Conservation (phyloP, 2,888 invertebrate species). For the Limnephilus rhombicus region DNA sequence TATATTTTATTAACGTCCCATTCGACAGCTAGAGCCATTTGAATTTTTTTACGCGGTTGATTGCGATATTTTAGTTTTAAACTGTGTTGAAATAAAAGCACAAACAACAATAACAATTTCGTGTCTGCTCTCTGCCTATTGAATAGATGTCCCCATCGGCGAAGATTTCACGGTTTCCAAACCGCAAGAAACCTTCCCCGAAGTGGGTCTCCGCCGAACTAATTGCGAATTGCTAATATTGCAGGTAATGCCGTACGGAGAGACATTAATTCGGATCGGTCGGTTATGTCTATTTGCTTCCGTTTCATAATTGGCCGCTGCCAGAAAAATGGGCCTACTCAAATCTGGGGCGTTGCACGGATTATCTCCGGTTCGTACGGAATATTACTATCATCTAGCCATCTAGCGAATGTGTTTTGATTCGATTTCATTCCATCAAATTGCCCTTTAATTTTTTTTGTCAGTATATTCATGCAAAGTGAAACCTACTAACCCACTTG, state of each 20-base stretch:
- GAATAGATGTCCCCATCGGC: not conserved
- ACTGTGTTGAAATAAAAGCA: not conserved
- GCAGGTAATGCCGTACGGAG: not conserved
- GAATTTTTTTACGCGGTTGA: too few species aligned
- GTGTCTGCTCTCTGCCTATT: not conserved
- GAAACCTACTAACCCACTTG: too few species aligned
- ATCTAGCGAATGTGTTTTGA: not conserved
- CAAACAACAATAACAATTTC: not conserved
- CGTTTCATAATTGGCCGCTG: not conserved
- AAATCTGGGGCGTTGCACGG: not conserved
- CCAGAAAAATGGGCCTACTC: not conserved
- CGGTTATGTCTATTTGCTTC: not conserved
- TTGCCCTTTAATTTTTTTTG: not conserved
- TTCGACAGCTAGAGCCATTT: too few species aligned
- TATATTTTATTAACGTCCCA: too few species aligned
- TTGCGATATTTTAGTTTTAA: too few species aligned
- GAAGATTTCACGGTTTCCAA: constrained; percentile 12
- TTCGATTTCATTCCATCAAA: not conserved
- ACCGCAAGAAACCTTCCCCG: not conserved
- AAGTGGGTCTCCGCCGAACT: not conserved
- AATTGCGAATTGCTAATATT: not conserved
- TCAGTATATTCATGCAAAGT: not conserved
- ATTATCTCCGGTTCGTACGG: not conserved
- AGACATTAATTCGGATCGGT: not conserved
- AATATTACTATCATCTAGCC: not conserved